Base-by-base conservation (phyloP, 2,888 invertebrate species). In the Ormyrus nitidulus region DNA sequence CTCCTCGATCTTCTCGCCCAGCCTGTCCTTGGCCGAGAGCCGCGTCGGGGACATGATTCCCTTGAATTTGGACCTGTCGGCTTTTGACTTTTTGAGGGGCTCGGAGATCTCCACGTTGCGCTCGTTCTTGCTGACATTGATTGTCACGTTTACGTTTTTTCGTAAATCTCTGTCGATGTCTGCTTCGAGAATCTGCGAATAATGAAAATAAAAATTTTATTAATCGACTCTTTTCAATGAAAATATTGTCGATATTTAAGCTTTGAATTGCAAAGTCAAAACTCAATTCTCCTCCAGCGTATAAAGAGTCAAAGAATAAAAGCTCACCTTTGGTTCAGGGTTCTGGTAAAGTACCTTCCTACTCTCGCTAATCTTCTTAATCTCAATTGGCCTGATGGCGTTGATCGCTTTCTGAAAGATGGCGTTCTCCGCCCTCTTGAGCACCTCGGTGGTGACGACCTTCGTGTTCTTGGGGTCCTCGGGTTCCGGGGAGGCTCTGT, bases 391-490 rank as follows among this genome's bases (percentile, higher is more conserved):
- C 70, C 82, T 75, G 53, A 82, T 82, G 0, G 96, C 95, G 86
- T 95, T 96, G 62, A 96, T 95, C 0, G 96, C 96, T 90, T 97
- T 96, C 61, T 97, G 96, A 89, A 97, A 96, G 85, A 98, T 95
- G 0, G 96, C 97, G 89, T 97, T 97, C 91, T 98, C 97, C 1
- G 98, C 97, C 84, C 97, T 93, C 88, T 97, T 97, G 70, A 98
- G 92, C 5, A 98, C 96, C 90, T 97, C 97, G 34, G 95, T 95
- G 0, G 97, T 97, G 0, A 94, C 92, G 59, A 95, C 94, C 91
- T 96, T 96, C 5, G 85, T 85, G 0, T 85, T 84, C 70, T 89
- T 89, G 0, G 84, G 82, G 3, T 89, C 89, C 5, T 83, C 76
- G n/a, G 81, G 82, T 2, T 81, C 83, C 11, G 87, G 86, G 56